Evolutionary conservation across 2,113 vertebrate species (phyloP).

Genomic region (Tetrax tetrax): DNA sequence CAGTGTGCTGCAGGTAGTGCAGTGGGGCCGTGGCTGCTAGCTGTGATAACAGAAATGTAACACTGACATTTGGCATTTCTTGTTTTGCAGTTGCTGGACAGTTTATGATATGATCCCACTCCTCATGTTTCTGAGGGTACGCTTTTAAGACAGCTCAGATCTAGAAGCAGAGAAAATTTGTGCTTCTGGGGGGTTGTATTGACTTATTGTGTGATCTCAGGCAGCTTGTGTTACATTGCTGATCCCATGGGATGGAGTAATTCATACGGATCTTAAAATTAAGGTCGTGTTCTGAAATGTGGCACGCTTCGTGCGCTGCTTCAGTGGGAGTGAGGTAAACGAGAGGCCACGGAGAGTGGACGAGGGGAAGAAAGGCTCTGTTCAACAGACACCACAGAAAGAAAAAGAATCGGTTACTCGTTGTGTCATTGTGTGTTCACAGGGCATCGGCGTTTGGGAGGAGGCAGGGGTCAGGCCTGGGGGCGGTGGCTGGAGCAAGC

Average conservation of each 20-base stretch:
- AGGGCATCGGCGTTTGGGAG: neutral
- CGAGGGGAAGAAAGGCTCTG: neutral
- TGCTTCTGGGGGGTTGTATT: neutral
- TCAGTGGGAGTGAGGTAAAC: neutral
- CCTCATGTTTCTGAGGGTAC: neutral
- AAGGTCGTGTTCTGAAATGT: neutral
- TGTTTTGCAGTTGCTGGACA: neutral
- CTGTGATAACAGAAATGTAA: neutral
- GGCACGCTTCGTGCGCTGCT: neutral
- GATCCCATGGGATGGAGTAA: neutral
- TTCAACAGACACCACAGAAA: neutral
- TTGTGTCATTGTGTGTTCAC: neutral
- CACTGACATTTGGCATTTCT: neutral
- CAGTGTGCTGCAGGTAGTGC: accelerated
- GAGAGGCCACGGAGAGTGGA: neutral
- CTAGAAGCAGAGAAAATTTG: neutral
- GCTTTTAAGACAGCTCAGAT: neutral
- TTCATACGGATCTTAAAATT: neutral
- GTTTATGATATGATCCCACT: neutral
- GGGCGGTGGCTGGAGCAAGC: neutral
- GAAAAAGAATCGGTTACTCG: neutral
- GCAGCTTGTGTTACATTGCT: neutral
- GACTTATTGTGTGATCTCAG: neutral
- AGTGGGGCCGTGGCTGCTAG: neutral
- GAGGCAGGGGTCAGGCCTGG: neutral